Conservation (phyloP, 2,888 invertebrate genomes). For the Oeneis ivallda region DNA sequence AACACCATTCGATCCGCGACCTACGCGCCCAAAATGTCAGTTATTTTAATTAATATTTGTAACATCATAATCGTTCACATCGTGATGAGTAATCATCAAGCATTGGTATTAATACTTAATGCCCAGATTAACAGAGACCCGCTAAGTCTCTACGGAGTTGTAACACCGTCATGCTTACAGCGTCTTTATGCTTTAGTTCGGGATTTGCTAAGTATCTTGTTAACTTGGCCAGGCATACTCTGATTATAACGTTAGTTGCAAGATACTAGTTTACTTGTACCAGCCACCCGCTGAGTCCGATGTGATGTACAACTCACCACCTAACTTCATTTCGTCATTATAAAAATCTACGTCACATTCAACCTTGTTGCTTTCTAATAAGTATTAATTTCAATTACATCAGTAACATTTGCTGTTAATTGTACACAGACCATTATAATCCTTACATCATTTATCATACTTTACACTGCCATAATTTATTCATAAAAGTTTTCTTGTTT, state of each 20-base stretch:
- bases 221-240: constrained; percentile 64
- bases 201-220: constrained; percentile 53
- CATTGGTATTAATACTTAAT: constrained; percentile 58
- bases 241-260: constrained; percentile 77
- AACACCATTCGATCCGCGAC: constrained; percentile 46
- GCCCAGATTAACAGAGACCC: constrained; percentile 54
- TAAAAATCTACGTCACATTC: constrained; percentile 39
- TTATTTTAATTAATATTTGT: constrained; percentile 73
- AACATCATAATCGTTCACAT: constrained; percentile 76
- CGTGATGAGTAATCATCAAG: constrained; percentile 71
- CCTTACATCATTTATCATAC: constrained; percentile 79
- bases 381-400: constrained; percentile 33
- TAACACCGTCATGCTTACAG: constrained; percentile 39
- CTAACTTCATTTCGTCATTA: constrained; percentile 53
- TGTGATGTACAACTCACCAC: constrained; percentile 70
- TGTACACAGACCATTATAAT: constrained; percentile 75
- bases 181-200: constrained; percentile 42
- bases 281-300: constrained; percentile 76
- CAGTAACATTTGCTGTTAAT: constrained; percentile 50
- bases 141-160: constrained; percentile 31
- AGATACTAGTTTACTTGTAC: constrained; percentile 75
- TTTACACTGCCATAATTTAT: constrained; percentile 80
- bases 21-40: constrained; percentile 69
- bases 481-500: constrained; percentile 72
- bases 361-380: constrained; percentile 40